Conservation (phyloP, 1,140 invertebrate species). For the Atta colombica region DNA sequence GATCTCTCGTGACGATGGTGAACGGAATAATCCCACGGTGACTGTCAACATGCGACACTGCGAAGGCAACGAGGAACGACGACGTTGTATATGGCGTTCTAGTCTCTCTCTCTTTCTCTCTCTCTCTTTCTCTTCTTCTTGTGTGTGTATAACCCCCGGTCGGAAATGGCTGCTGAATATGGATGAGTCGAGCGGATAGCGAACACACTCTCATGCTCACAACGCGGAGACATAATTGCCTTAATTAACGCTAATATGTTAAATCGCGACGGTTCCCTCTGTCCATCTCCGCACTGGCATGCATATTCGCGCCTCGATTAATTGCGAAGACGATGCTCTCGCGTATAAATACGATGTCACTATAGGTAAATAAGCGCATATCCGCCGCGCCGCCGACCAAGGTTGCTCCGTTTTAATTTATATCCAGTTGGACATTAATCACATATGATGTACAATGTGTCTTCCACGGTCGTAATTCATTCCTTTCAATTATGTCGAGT, state of each 20-base stretch:
- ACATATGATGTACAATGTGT: background rate
- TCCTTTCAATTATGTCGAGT: constrained; percentile 19
- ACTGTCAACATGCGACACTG: constrained; percentile 80
- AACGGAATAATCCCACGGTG: constrained; percentile 81
- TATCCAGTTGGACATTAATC: constrained; percentile 17
- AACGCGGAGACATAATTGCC: constrained; percentile 85
- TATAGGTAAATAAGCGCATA: constrained; percentile 49
- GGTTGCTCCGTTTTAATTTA: constrained; percentile 48
- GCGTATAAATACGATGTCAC: constrained; percentile 84
- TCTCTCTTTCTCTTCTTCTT: constrained; percentile 13
- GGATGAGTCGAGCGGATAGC: constrained; percentile 82
- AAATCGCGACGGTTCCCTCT: constrained; percentile 85
- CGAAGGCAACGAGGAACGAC: constrained; percentile 26
- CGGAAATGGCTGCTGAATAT: constrained; percentile 85
- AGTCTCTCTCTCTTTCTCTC: constrained; percentile 20
- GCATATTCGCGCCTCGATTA: constrained; percentile 53
- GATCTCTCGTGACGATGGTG: constrained; percentile 73
- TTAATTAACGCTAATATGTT: constrained; percentile 87
- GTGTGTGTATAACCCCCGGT: constrained; percentile 57
- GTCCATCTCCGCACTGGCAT: constrained; percentile 73
- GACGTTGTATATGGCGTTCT: constrained; percentile 29
- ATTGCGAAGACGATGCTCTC: constrained; percentile 70
- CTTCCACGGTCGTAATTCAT: constrained; percentile 21
- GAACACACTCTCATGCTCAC: constrained; percentile 86
- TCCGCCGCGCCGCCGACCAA: constrained; percentile 38